Conservation (phyloP, 1,140 invertebrate genomes). For the Eufriesea mexicana region DNA sequence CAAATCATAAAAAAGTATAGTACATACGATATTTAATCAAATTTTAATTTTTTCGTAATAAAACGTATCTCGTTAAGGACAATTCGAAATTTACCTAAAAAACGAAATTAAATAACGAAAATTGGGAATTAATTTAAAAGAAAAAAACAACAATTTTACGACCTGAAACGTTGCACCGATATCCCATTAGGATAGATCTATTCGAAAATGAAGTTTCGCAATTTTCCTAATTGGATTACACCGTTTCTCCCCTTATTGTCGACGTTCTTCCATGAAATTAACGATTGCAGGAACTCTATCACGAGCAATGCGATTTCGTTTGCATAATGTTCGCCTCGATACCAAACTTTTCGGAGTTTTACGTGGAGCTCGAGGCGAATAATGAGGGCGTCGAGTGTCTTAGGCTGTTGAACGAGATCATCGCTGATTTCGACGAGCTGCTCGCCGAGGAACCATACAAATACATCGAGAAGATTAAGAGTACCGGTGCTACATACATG, state of each 20-base stretch:
- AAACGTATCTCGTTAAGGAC: too few species aligned
- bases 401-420: conserved; percentile 97
- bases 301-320: conserved; percentile 96
- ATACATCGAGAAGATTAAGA: conserved; percentile 98
- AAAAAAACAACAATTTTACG: too few species aligned
- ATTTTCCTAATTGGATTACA: not conserved
- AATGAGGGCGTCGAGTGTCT: conserved; percentile 98
- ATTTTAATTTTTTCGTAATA: too few species aligned
- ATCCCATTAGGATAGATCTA: too few species aligned
- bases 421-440: conserved; percentile 97
- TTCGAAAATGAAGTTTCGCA: not conserved
- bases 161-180: too few species aligned
- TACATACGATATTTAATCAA: too few species aligned
- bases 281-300: conserved; percentile 92
- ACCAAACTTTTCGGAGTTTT: conserved; percentile 98
- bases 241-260: not conserved
- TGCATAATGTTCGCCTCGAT: conserved; percentile 98
- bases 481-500: conserved; percentile 98
- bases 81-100: too few species aligned
- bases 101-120: too few species aligned
- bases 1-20: too few species aligned
- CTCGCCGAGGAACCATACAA: conserved; percentile 92
- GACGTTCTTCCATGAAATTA: not conserved
- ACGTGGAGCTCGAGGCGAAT: conserved; percentile 96
- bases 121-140: too few species aligned